A percentile compares a stretch with the other conserved stretches of the same genome.
Conservation (phyloP, 2,797 vertebrate genomes). For the Orientallactaga sibirica region DNA sequence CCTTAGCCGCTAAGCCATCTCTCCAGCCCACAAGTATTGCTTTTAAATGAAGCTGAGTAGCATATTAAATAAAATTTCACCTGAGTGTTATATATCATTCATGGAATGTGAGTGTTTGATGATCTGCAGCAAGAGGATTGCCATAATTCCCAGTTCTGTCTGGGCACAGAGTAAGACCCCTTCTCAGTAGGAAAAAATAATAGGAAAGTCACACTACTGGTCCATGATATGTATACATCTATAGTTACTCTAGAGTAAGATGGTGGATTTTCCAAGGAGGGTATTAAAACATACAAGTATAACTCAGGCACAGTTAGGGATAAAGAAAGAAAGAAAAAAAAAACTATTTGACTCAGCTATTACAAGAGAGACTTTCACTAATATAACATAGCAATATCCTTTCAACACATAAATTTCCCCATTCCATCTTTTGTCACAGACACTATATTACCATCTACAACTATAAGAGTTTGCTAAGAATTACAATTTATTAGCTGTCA, state of each 20-base stretch:
- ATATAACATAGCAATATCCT: neutral
- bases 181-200: too few species aligned
- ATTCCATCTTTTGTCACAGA: neutral
- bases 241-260: neutral
- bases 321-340: neutral
- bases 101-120: too few species aligned
- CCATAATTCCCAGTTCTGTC: too few species aligned
- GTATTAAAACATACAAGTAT: neutral
- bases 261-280: neutral
- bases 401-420: neutral
- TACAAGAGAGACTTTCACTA: neutral
- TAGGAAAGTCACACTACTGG: neutral
- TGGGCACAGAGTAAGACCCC: too few species aligned
- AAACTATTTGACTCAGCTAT: neutral
- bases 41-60: neutral
- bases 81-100: too few species aligned
- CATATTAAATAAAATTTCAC: neutral
- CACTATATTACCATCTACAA: neutral
- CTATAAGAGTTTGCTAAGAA: neutral
- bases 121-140: too few species aligned
- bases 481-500: neutral
- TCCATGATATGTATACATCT: neutral
- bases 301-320: neutral
- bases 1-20: too few species aligned
- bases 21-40: neutral